Percentiles rank a stretch among this genome's conserved stretches.
Conservation (phyloP, 2,797 vertebrate species). For the Galaxias olidus region DNA sequence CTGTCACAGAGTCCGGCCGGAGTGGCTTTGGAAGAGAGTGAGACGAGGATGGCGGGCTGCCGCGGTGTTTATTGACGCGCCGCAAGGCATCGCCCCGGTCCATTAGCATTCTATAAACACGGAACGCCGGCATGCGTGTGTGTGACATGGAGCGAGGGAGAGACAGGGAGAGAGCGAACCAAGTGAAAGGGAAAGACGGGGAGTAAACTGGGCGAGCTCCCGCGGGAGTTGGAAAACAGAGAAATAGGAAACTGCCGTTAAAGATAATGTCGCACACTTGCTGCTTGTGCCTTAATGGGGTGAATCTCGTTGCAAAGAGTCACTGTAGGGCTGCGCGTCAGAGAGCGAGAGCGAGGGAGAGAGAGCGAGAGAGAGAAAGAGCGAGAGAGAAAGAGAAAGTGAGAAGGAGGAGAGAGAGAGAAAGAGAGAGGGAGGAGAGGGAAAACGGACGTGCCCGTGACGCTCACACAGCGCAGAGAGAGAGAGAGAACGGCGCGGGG, state of each 20-base stretch:
- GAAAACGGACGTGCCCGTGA: too few species aligned
- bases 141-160: slow-evolving; percentile 14
- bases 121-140: slow-evolving; percentile 25
- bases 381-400: background rate
- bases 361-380: background rate
- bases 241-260: too few species aligned
- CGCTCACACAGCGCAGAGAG: too few species aligned
- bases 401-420: too few species aligned
- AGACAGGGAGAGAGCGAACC: slow-evolving; percentile 30
- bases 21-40: slow-evolving; percentile 46
- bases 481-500: too few species aligned
- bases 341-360: slow-evolving; percentile 19
- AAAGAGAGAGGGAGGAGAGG: too few species aligned
- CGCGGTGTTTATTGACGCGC: slow-evolving; percentile 65
- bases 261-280: too few species aligned
- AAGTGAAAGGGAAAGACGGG: slow-evolving; percentile 7
- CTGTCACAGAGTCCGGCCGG: slow-evolving; percentile 16
- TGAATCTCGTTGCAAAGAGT: too few species aligned
- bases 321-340: background rate
- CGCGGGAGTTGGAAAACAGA: too few species aligned
- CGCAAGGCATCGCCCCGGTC: slow-evolving; percentile 51
- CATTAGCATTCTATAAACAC: slow-evolving; percentile 65
- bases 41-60: slow-evolving; percentile 35
- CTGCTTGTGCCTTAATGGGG: too few species aligned
- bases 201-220: background rate